A percentile compares a stretch with the other conserved stretches of the same genome.
phyloP scores from a whole-genome alignment of 2,113 vertebrate genomes.

The Mystacornis crossleyi region DNA sequence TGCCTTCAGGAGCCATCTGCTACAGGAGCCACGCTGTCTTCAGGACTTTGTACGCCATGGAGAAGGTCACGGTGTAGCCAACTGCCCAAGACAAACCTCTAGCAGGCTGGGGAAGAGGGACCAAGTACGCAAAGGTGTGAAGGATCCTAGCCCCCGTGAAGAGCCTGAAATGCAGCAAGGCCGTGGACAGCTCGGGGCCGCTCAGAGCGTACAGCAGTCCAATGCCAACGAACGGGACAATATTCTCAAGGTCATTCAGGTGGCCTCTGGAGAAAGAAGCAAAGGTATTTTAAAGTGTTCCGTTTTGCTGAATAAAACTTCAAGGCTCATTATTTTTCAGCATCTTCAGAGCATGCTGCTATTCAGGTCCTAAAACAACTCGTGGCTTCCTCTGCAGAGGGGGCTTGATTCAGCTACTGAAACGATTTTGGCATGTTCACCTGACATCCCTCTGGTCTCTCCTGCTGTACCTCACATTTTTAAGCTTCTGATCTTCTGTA shows the following conservation, averaged over 20 bases:
- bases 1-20: too few relatives aligned
- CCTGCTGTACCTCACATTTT: neutral
- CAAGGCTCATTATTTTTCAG: neutral
- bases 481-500: neutral
- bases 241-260: slow-evolving; percentile 92
- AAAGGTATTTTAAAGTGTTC: neutral
- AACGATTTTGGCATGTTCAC: neutral
- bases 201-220: slow-evolving; percentile 88
- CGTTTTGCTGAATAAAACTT: neutral
- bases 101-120: slow-evolving; percentile 84
- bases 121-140: slow-evolving; percentile 83
- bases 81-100: slow-evolving; percentile 75
- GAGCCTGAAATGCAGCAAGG: slow-evolving; percentile 87
- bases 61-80: slow-evolving; percentile 78
- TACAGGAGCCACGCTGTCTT: slow-evolving; percentile 45
- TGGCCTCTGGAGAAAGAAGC: slow-evolving; percentile 80
- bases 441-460: neutral
- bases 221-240: slow-evolving; percentile 86
- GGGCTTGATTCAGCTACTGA: neutral
- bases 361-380: neutral
- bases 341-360: neutral
- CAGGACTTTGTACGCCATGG: slow-evolving; percentile 84
- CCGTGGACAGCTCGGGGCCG: slow-evolving; percentile 75
- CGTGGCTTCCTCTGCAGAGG: neutral
- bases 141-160: slow-evolving; percentile 79